These are phyloP conservation scores for Sanderia malayensis DNA, from an alignment of 30 jellyfish, hydroid and myxozoan genomes.

Conservation along the genomic window DNA sequence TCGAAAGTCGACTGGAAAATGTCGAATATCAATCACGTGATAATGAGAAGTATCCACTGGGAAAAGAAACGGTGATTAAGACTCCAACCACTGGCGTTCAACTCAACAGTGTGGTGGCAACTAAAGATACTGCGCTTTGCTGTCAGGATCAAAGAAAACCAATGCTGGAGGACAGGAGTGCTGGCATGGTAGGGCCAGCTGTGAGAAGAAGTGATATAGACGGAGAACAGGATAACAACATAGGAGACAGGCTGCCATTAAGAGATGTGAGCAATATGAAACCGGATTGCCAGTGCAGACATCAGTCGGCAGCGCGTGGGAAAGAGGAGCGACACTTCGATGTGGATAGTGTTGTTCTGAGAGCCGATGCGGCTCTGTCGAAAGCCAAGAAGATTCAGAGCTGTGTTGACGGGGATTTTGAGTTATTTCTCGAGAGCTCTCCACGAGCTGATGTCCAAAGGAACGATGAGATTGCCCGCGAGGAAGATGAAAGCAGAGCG, in stretches of 20 bases:
- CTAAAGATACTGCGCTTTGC: too few relatives aligned
- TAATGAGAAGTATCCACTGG: conserved; percentile 24
- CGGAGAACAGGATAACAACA: too few relatives aligned
- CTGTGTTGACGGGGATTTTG: conserved; percentile 44
- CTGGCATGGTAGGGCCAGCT: background rate
- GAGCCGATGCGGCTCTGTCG: conserved; percentile 40
- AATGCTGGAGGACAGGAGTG: background rate
- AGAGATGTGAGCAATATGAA: background rate
- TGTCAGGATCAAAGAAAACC: background rate
- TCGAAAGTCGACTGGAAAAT: conserved; percentile 26
- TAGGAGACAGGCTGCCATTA: background rate
- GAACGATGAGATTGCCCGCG: too few relatives aligned
- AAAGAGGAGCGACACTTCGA: background rate
- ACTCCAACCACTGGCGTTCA: background rate
- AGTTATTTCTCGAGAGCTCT: conserved; percentile 9
- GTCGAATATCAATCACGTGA: conserved; percentile 36
- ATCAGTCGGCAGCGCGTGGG: too few relatives aligned
- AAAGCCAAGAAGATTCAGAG: conserved; percentile 50
- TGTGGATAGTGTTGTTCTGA: conserved; percentile 20
- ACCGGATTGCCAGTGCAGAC: background rate
- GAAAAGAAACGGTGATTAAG: conserved; percentile 3
- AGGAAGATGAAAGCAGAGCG: conserved; percentile 27
- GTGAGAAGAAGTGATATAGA: too few relatives aligned
- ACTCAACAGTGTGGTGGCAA: background rate
- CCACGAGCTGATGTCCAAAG: background rate